Conservation (phyloP, 1,140 invertebrate species). For the Anastrepha ludens region DNA sequence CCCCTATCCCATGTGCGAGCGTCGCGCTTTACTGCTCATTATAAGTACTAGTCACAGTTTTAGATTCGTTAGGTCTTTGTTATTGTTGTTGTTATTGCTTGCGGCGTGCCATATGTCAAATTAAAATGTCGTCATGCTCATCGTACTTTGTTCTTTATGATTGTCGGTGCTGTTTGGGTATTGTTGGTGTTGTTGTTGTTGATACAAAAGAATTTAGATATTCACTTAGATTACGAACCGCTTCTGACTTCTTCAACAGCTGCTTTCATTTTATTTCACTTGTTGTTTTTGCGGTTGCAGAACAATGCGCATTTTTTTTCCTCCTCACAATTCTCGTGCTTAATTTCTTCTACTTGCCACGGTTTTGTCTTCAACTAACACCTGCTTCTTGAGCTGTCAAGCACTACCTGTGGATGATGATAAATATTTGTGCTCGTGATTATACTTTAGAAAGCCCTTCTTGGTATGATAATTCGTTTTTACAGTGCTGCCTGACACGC, state of each 20-base stretch:
- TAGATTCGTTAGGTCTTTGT: not conserved
- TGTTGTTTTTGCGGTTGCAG: not conserved
- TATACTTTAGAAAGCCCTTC: too few species aligned
- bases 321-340: not conserved
- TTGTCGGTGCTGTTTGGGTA: not conserved
- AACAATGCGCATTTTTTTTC: not conserved
- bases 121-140: slow-evolving; percentile 49
- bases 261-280: not conserved
- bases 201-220: slow-evolving; percentile 11
- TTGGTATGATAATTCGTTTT: too few species aligned
- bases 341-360: not conserved
- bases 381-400: not conserved
- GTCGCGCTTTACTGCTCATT: slow-evolving; percentile 34
- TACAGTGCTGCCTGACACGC: too few species aligned
- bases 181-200: not conserved
- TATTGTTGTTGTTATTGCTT: not conserved
- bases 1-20: not conserved
- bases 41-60: not conserved
- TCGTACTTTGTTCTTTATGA: slow-evolving; percentile 3
- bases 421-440: too few species aligned
- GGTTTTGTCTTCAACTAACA: not conserved
- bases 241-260: slow-evolving; percentile 6
- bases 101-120: slow-evolving; percentile 47
- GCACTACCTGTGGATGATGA: not conserved
- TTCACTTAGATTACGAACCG: not conserved